Percentiles rank a stretch among this genome's conserved stretches.
Evolutionary conservation across 1,140 invertebrate species (phyloP).

Genomic region (Campoletis sonorensis): DNA sequence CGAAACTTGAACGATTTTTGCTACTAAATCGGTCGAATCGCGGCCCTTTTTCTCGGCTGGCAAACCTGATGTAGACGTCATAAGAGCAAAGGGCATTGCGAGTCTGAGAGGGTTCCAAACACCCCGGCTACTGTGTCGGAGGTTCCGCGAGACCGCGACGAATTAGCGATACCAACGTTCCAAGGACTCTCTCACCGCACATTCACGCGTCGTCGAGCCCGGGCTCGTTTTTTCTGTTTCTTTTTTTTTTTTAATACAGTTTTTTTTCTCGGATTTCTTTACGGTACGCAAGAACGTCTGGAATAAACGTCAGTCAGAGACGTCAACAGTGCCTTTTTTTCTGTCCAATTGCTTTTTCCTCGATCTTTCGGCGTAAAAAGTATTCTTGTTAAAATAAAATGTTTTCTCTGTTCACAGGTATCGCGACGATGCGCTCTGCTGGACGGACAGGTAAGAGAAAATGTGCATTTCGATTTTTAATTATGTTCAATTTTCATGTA

Average conservation of each 20-base stretch:
- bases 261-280: conserved; percentile 1
- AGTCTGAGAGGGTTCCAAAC: conserved; percentile 49
- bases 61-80: background rate
- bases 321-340: conserved; percentile 11
- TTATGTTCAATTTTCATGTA: no score
- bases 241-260: background rate
- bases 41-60: background rate
- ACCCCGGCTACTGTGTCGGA: conserved; percentile 34
- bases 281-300: background rate
- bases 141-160: conserved; percentile 55
- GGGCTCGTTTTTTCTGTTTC: background rate
- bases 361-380: background rate
- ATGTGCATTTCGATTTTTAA: background rate
- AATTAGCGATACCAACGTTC: conserved; percentile 64
- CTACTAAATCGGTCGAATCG: background rate
- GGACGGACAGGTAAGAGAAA: conserved; percentile 83
- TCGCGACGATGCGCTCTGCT: conserved; percentile 85
- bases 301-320: conserved; percentile 22
- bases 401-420: conserved; percentile 81
- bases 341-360: background rate
- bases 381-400: conserved; percentile 17
- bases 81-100: background rate
- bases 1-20: background rate
- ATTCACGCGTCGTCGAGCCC: conserved; percentile 42
- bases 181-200: conserved; percentile 40